Percentiles rank a stretch among this genome's conserved stretches.
These are phyloP conservation scores for Ectropis crepuscularia DNA, from an alignment of 2,888 invertebrate genomes.

Conservation along the genomic window DNA sequence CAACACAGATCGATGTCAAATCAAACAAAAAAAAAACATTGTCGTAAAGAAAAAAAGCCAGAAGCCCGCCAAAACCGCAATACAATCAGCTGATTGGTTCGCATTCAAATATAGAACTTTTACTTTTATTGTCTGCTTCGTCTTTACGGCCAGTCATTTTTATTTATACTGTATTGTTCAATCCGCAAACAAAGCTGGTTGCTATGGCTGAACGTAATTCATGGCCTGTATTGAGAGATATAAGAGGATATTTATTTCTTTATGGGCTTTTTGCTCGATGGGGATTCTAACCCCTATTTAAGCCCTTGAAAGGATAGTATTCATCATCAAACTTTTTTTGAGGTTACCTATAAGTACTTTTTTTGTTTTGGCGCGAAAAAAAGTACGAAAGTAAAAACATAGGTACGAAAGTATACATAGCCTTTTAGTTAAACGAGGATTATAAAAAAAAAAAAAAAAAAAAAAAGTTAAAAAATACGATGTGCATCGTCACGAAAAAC, in stretches of 20 bases:
- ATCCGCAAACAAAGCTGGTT: slow-evolving; percentile 11
- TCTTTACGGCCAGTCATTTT: slow-evolving; percentile 13
- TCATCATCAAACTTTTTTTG: too few relatives aligned
- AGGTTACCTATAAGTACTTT: too few relatives aligned
- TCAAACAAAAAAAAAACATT: not conserved
- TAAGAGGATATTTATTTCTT: not conserved
- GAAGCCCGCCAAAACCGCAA: slow-evolving; percentile 4
- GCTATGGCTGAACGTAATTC: not conserved
- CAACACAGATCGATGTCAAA: too few relatives aligned
- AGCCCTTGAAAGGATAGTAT: too few relatives aligned
- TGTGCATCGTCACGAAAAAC: too few relatives aligned
- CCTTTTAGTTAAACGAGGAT: too few relatives aligned
- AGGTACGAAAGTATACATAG: too few relatives aligned
- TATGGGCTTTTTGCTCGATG: not conserved
- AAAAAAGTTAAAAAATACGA: too few relatives aligned
- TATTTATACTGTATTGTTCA: slow-evolving; percentile 21
- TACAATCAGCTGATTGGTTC: slow-evolving; percentile 24
- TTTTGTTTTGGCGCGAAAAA: too few relatives aligned
- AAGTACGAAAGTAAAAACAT: too few relatives aligned
- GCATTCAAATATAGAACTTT: slow-evolving; percentile 9
- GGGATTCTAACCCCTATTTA: not conserved
- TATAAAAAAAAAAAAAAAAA: too few relatives aligned
- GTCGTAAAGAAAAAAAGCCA: not conserved
- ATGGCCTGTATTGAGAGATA: slow-evolving; percentile 3
- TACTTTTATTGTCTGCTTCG: slow-evolving; percentile 7